These are phyloP conservation scores for Spicauda simplicius DNA, from an alignment of 2,888 invertebrate genomes.

Conservation along the genomic window DNA sequence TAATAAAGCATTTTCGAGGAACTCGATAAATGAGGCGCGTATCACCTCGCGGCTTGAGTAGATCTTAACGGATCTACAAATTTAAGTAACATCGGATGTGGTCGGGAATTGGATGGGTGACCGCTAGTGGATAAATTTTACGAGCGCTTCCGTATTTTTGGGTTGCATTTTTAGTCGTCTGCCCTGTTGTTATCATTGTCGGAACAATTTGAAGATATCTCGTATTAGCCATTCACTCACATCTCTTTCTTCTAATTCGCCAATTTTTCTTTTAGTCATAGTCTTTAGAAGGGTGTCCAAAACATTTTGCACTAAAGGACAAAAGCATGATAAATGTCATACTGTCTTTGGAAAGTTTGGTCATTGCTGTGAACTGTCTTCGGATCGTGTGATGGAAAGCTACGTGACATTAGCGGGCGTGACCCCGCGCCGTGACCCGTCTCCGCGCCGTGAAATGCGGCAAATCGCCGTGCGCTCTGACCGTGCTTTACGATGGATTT, in stretches of 20 bases:
- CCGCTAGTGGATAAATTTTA: too few species aligned
- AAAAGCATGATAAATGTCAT: constrained; percentile 22
- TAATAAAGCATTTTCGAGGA: constrained; percentile 14
- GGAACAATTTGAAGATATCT: too few species aligned
- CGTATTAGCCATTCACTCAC: too few species aligned
- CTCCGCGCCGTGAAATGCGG: constrained; percentile 77
- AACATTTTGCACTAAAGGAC: not conserved
- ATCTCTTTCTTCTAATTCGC: too few species aligned
- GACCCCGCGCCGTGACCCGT: constrained; percentile 68
- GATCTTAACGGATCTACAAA: too few species aligned
- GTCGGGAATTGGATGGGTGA: too few species aligned
- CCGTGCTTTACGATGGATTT: constrained; percentile 53
- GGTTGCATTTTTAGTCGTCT: too few species aligned
- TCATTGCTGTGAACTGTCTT: constrained; percentile 51
- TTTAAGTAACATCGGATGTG: too few species aligned
- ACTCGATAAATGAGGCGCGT: constrained; percentile 1
- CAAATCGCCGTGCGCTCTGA: constrained; percentile 78
- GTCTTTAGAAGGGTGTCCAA: not conserved
- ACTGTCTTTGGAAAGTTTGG: constrained; percentile 20
- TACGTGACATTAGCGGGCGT: constrained; percentile 53
- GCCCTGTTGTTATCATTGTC: too few species aligned
- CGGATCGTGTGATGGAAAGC: constrained; percentile 61
- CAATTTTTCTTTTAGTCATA: too few species aligned
- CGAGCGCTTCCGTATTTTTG: too few species aligned
- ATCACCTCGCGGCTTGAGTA: too few species aligned